Evolutionary conservation across 2,888 invertebrate species (phyloP).

Genomic region (Ormyrus nitidulus): DNA sequence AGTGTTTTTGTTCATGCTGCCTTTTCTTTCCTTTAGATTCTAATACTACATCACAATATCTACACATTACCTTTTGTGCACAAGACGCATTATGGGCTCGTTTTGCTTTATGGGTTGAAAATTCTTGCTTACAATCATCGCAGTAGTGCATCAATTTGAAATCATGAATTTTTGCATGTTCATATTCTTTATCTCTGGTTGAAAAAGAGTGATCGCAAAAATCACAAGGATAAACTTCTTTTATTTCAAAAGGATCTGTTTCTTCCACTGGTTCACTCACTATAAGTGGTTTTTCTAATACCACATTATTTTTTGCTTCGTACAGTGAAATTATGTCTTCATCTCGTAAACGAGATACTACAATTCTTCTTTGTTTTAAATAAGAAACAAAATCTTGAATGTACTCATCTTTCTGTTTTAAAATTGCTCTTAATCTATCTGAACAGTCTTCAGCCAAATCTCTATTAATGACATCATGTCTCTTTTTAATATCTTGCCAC

Average conservation of each 20-base stretch:
- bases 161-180: constrained; percentile 71
- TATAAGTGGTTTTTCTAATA: constrained; percentile 22
- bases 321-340: constrained; percentile 70
- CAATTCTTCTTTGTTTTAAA: constrained; percentile 70
- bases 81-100: constrained; percentile 69
- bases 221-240: constrained; percentile 69
- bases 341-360: constrained; percentile 69
- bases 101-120: constrained; percentile 69
- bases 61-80: constrained; percentile 69
- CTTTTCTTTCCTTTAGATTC: constrained; percentile 73
- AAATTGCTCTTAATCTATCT: constrained; percentile 66
- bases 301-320: constrained; percentile 65
- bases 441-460: constrained; percentile 65
- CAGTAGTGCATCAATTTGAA: constrained; percentile 70
- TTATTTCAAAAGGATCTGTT: constrained; percentile 60
- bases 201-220: constrained; percentile 69
- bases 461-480: constrained; percentile 63
- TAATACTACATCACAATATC: constrained; percentile 67
- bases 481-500: constrained; percentile 68
- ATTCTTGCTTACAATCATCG: constrained; percentile 71
- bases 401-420: constrained; percentile 63
- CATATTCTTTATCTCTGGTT: constrained; percentile 66
- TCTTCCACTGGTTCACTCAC: constrained; percentile 32
- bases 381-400: constrained; percentile 69
- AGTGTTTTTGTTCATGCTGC: constrained; percentile 73